Evolutionary conservation across 2,113 vertebrate species (phyloP).

Genomic region (Oncorhynchus tshawytscha): DNA sequence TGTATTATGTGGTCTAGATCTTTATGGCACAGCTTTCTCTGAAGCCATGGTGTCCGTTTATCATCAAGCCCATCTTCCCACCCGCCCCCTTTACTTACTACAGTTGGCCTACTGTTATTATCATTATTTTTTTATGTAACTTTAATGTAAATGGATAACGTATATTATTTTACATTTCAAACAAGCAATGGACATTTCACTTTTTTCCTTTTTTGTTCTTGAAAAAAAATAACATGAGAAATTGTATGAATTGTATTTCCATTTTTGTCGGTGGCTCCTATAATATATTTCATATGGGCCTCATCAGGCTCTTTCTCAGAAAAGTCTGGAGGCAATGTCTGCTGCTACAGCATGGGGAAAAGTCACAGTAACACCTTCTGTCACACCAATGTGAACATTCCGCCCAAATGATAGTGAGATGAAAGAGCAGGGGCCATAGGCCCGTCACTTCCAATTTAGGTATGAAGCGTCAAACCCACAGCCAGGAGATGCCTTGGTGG

Average conservation of each 20-base stretch:
- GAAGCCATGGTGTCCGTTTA: no score
- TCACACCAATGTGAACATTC: slow-evolving; percentile 4
- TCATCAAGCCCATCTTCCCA: no score
- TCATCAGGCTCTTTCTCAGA: neutral
- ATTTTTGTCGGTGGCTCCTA: neutral
- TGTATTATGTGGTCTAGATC: no score
- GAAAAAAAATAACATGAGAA: no score
- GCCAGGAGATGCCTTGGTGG: neutral
- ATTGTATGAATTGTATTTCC: neutral
- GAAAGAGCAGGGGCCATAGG: slow-evolving; percentile 12
- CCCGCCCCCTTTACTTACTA: no score
- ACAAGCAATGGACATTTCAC: no score
- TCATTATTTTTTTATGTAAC: no score
- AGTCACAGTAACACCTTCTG: slow-evolving; percentile 1
- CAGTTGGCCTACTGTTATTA: no score
- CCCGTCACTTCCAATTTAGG: slow-evolving; percentile 11
- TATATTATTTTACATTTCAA: no score
- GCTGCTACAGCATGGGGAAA: neutral
- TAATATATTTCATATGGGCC: neutral
- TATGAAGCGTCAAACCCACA: slow-evolving; percentile 2
- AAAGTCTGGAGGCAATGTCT: neutral
- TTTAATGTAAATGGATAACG: no score
- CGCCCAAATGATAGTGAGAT: slow-evolving; percentile 5
- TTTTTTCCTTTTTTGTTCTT: no score
- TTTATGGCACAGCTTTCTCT: no score